phyloP scores from a whole-genome alignment of 2,888 invertebrate species.

The Thera britannica region DNA sequence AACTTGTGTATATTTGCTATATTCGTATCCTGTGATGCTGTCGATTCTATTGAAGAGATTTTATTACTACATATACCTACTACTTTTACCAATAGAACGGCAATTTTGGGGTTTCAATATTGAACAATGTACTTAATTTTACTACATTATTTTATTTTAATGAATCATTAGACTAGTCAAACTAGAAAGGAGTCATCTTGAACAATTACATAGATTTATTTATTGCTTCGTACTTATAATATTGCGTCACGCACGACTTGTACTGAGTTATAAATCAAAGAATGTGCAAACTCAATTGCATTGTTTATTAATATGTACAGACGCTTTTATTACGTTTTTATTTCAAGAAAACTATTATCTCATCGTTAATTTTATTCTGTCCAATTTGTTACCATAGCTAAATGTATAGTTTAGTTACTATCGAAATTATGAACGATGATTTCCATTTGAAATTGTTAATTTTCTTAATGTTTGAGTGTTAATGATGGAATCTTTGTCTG shows the following conservation, averaged over 20 bases:
- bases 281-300: slow-evolving; percentile 34
- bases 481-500: slow-evolving; percentile 59
- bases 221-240: slow-evolving; percentile 63
- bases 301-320: slow-evolving; percentile 16
- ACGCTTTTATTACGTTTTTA: slow-evolving; percentile 6
- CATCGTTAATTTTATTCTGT: slow-evolving; percentile 36
- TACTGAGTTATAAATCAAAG: slow-evolving; percentile 45
- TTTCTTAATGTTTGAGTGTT: slow-evolving; percentile 49
- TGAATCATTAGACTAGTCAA: slow-evolving; percentile 81
- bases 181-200: slow-evolving; percentile 72
- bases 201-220: slow-evolving; percentile 71
- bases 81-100: slow-evolving; percentile 38
- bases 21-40: slow-evolving; percentile 71
- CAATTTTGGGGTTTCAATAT: slow-evolving; percentile 22
- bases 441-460: slow-evolving; percentile 36
- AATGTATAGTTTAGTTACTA: slow-evolving; percentile 64
- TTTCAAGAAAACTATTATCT: slow-evolving; percentile 29
- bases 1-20: slow-evolving; percentile 62
- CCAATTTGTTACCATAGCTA: slow-evolving; percentile 77
- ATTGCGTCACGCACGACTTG: slow-evolving; percentile 36
- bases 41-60: slow-evolving; percentile 58
- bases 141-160: slow-evolving; percentile 37
- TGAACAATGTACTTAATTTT: slow-evolving; percentile 19
- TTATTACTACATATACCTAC: slow-evolving; percentile 50
- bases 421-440: slow-evolving; percentile 52